Base-by-base conservation (phyloP, 2,888 invertebrate species). In the Melieria picta region DNA sequence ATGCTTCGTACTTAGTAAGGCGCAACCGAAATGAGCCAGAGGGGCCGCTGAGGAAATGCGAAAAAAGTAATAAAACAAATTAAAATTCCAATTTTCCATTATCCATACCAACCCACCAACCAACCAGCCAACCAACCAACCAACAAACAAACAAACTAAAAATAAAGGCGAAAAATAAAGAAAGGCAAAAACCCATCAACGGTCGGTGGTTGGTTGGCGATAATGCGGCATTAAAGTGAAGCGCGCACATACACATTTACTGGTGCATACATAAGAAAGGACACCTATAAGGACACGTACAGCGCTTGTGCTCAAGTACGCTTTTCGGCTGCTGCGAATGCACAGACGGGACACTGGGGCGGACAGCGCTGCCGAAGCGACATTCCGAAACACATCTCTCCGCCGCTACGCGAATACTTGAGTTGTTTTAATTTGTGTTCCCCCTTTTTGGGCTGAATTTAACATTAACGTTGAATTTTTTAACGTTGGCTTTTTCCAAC, bases 21-120 rank as follows among this genome's bases (percentile, higher is more conserved):
- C 7, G 4, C 5, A 50, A 50, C 3, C 50, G 11, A 50, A 50
- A 50, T 50, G 11, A 58, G 30, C 11, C n/a, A 2, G 10, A 5
- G 10, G 46, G 61, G 61, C 30, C 45, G 9, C n/a, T 43, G 42
- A 45, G 72, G 74, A 30, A 30, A 30, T 30, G 30, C 30, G 30
- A 30, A 30, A 30, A 30, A 30, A 30, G 30, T 30, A 74, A 75
- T 76, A 77, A 77, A 75, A 75, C 75, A 75, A 73, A 76, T 76
- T 76, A 73, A 77, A 74, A 75, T 75, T 76, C 77, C 77, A 75
- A 75, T 76, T 76, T 77, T 72, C 67, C 71, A 74, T 74, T 74
- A 71, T 69, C 71, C 69, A 75, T 73, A 6, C 7, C 4, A 52
- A 6, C 11, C 11, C 11, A 52, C 11, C 11, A 52, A 1, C 1